Evolutionary conservation across 2,113 vertebrate genomes (phyloP).

Genomic region (Erythrocebus patas): DNA sequence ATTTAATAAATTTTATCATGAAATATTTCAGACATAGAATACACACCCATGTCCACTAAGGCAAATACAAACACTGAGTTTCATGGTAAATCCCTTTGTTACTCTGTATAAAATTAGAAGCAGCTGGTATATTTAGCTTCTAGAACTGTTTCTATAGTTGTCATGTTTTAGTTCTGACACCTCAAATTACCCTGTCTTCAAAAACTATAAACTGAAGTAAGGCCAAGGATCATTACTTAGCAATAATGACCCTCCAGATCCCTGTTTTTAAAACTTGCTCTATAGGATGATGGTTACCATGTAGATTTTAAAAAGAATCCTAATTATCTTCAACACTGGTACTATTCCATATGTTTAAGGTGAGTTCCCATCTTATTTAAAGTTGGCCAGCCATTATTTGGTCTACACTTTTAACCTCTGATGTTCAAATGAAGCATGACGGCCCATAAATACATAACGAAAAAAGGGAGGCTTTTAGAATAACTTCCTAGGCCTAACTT

Average conservation of each 20-base stretch:
- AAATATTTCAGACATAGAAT: background rate
- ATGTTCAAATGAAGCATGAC: background rate
- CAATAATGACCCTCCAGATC: background rate
- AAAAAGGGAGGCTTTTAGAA: background rate
- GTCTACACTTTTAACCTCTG: background rate
- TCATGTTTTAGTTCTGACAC: background rate
- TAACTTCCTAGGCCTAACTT: background rate
- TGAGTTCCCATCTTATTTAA: background rate
- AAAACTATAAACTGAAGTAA: background rate
- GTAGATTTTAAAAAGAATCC: background rate
- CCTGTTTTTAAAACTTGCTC: background rate
- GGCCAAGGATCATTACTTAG: background rate
- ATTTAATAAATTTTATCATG: background rate
- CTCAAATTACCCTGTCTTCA: background rate
- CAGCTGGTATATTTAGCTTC: background rate
- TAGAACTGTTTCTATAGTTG: background rate
- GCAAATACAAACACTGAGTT: background rate
- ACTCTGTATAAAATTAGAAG: background rate
- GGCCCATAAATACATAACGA: background rate
- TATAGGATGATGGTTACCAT: background rate
- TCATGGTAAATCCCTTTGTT: background rate
- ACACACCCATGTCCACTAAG: background rate
- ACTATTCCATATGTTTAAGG: background rate
- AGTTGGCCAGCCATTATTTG: background rate
- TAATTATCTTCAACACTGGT: background rate